Evolutionary conservation across 2,888 invertebrate genomes (phyloP).

Genomic region (Strigamia maritima): DNA sequence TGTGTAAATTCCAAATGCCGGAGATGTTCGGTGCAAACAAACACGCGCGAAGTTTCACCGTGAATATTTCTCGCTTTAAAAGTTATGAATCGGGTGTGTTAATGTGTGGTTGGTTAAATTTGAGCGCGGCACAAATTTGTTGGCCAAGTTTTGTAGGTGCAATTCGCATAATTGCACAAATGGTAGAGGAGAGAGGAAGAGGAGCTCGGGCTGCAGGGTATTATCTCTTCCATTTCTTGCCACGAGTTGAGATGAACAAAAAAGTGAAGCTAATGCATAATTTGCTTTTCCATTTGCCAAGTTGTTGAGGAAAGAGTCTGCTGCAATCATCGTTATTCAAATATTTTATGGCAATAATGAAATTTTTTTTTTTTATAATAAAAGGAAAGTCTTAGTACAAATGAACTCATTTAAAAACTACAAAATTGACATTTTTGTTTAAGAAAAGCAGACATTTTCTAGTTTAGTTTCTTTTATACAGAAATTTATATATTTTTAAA

Average conservation of each 20-base stretch:
- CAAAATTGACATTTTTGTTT: too few species aligned
- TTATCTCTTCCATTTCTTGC: not conserved
- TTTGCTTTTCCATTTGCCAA: not conserved
- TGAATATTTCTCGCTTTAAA: not conserved
- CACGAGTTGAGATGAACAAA: not conserved
- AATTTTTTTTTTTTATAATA: not conserved
- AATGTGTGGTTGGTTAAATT: not conserved
- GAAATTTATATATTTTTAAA: too few species aligned
- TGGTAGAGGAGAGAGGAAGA: not conserved
- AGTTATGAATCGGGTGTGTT: not conserved
- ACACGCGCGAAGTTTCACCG: not conserved
- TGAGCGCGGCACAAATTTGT: not conserved
- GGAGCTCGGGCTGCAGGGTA: not conserved
- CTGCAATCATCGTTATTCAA: not conserved
- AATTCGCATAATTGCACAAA: not conserved
- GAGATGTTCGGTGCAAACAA: too few species aligned
- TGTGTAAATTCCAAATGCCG: too few species aligned
- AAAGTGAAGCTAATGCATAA: not conserved
- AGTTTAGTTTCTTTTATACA: too few species aligned
- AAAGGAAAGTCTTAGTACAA: too few species aligned
- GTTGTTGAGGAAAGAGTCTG: not conserved
- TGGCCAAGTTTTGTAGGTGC: not conserved
- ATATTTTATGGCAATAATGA: not conserved
- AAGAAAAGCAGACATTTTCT: too few species aligned
- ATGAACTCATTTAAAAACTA: not conserved